phyloP scores from a whole-genome alignment of 2,113 vertebrate species.

The Rhineura floridana region DNA sequence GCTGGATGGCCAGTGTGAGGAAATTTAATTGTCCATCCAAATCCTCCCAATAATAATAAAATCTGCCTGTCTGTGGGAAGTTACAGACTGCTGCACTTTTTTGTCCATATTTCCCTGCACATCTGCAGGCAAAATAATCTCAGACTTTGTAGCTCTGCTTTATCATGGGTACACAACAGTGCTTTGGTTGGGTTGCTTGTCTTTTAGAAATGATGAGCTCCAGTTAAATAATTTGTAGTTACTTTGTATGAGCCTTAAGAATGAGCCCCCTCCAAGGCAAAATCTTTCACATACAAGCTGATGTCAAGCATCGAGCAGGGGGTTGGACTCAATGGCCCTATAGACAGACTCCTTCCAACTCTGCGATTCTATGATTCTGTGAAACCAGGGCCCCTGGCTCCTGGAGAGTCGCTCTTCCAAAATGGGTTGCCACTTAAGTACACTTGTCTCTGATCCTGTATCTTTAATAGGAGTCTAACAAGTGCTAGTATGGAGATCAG shows the following conservation, averaged over 20 bases:
- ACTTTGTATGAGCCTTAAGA: not conserved
- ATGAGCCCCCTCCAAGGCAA: not conserved
- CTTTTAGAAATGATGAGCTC: not conserved
- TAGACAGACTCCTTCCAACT: too few relatives aligned
- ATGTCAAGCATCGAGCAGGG: not conserved
- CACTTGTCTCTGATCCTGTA: not conserved
- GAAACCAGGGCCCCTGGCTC: not conserved
- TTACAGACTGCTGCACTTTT: not conserved
- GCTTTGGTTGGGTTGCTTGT: not conserved
- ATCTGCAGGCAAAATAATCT: not conserved
- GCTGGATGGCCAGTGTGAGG: too few relatives aligned
- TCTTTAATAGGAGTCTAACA: too few relatives aligned
- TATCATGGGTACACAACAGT: not conserved
- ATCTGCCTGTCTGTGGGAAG: not conserved
- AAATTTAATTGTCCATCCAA: not conserved
- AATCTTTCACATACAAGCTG: not conserved
- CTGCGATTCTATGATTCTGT: too few relatives aligned
- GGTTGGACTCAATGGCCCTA: too few relatives aligned
- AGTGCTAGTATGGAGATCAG: not conserved
- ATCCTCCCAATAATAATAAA: not conserved
- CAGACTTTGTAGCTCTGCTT: not conserved
- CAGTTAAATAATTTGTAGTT: not conserved
- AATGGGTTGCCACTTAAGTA: not conserved
- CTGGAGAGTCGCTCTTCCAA: not conserved
- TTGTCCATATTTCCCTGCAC: not conserved